Conservation (phyloP, 2,797 vertebrate species). For the Trachops cirrhosus region DNA sequence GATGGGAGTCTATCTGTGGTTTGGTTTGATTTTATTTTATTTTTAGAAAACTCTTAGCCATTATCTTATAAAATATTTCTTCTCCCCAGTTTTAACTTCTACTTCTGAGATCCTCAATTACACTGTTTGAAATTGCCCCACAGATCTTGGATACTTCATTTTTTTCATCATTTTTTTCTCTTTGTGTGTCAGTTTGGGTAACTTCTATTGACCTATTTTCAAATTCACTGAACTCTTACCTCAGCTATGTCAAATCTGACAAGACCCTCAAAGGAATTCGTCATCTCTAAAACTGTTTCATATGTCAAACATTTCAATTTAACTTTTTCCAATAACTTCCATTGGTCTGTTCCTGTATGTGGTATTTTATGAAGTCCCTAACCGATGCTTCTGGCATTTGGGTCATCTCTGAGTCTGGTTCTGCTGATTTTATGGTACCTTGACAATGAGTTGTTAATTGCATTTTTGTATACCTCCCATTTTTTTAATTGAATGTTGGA, state of each 20-base stretch:
- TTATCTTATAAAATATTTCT: background rate
- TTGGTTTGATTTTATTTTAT: background rate
- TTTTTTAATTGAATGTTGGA: background rate
- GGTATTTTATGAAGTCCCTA: background rate
- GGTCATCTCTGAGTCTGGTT: background rate
- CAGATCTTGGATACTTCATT: background rate
- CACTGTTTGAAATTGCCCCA: background rate
- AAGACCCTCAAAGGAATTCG: background rate
- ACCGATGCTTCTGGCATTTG: background rate
- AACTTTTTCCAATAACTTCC: background rate
- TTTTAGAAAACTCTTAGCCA: background rate
- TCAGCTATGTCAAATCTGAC: background rate
- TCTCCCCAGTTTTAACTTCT: background rate
- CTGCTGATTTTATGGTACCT: background rate
- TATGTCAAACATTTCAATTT: background rate
- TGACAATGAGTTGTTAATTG: background rate
- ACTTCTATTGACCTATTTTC: background rate
- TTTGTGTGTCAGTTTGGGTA: background rate
- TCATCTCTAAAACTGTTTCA: background rate
- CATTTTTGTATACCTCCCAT: background rate
- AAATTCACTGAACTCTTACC: background rate
- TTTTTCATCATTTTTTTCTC: background rate
- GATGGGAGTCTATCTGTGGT: background rate
- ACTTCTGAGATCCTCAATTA: background rate
- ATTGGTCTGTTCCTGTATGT: background rate